Conservation (phyloP, 1,140 invertebrate genomes). For the Nomia melanderi region DNA sequence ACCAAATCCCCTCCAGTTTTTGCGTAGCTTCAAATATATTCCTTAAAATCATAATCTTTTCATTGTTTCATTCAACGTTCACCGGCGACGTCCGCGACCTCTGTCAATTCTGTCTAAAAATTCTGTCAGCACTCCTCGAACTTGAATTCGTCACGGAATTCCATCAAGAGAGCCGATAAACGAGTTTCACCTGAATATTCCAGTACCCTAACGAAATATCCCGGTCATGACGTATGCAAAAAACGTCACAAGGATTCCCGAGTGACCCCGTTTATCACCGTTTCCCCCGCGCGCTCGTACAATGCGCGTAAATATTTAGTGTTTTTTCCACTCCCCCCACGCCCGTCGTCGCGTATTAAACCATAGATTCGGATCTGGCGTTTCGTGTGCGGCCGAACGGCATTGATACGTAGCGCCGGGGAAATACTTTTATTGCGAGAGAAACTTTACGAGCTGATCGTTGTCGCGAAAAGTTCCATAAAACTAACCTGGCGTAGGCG, state of each 20-base stretch:
- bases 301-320: neutral
- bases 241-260: neutral
- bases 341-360: neutral
- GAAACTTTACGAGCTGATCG: neutral
- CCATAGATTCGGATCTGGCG: neutral
- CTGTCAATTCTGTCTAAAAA: too few species aligned
- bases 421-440: conserved; percentile 1
- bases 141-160: too few species aligned
- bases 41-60: too few species aligned
- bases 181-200: neutral
- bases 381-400: neutral
- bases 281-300: neutral
- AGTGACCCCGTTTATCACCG: neutral
- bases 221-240: neutral
- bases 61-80: too few species aligned
- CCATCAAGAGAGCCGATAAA: too few species aligned
- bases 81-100: too few species aligned
- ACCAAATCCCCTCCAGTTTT: too few species aligned
- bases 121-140: too few species aligned
- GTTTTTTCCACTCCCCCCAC: too few species aligned
- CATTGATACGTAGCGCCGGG: neutral
- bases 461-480: conserved; percentile 8
- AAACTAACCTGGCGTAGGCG: neutral
- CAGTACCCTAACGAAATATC: neutral
- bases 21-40: too few species aligned